These are phyloP conservation scores for Syngnathus scovelli DNA, from an alignment of 2,113 vertebrate species.

Conservation along the genomic window DNA sequence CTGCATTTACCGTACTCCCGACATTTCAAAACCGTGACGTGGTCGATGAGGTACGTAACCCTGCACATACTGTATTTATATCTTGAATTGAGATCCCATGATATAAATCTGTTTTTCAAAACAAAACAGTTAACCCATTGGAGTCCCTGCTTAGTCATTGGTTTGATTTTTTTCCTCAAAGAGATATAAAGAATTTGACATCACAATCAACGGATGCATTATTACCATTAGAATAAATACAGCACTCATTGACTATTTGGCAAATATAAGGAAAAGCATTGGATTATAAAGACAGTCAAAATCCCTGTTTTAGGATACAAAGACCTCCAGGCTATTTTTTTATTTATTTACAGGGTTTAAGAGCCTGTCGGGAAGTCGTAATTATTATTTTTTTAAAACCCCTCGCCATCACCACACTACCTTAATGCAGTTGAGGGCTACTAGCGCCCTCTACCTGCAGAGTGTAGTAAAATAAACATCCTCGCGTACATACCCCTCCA, in stretches of 20 bases:
- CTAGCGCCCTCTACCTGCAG: slow-evolving; percentile 52
- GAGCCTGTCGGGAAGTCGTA: slow-evolving; percentile 29
- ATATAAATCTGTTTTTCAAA: slow-evolving; percentile 42
- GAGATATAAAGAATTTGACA: slow-evolving; percentile 41
- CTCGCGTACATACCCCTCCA: slow-evolving; percentile 41
- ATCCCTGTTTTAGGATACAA: slow-evolving; percentile 24
- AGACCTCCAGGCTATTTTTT: slow-evolving; percentile 25
- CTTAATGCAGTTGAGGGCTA: slow-evolving; percentile 31
- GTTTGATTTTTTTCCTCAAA: slow-evolving; percentile 40
- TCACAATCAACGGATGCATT: slow-evolving; percentile 60
- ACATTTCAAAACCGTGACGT: slow-evolving; percentile 21
- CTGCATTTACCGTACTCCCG: slow-evolving; percentile 30
- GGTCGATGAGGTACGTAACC: slow-evolving; percentile 57
- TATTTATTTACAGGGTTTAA: slow-evolving; percentile 49
- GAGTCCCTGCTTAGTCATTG: slow-evolving; percentile 61
- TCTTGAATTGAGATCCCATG: slow-evolving; percentile 10
- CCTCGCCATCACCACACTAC: slow-evolving; percentile 33
- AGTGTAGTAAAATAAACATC: slow-evolving; percentile 66
- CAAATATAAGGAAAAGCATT: slow-evolving; percentile 51
- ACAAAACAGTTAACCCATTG: slow-evolving; percentile 56
- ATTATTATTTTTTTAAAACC: slow-evolving; percentile 7
- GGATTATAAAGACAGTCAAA: slow-evolving; percentile 47
- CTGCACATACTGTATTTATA: slow-evolving; percentile 22
- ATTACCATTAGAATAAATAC: slow-evolving; percentile 64
- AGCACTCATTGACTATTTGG: slow-evolving; percentile 62